These are phyloP conservation scores for Pantherophis alleghaniensis DNA, from an alignment of 2,797 vertebrate species.

Conservation along the genomic window DNA sequence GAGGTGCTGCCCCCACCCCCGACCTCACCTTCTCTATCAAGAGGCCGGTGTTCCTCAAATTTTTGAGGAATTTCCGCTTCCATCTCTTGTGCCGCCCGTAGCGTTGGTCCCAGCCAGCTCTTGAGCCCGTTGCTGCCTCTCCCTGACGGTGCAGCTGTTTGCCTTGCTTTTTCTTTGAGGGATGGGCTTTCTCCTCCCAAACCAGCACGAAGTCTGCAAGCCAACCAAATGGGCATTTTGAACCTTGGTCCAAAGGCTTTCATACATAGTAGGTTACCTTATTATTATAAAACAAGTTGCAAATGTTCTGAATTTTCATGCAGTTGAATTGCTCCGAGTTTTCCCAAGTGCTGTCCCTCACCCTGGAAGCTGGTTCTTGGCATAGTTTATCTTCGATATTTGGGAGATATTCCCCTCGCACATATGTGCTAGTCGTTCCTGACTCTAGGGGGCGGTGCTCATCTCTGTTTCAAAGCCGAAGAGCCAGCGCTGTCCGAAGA, in stretches of 20 bases:
- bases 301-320: background rate
- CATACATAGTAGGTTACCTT: background rate
- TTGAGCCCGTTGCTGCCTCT: constrained; percentile 49
- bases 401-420: too few species aligned
- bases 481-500: too few species aligned
- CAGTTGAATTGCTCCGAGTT: background rate
- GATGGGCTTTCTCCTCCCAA: constrained; percentile 72
- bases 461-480: too few species aligned
- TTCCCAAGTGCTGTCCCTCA: background rate
- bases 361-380: background rate
- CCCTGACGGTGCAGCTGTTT: constrained; percentile 36
- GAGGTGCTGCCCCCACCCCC: too few species aligned
- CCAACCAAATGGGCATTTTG: rapidly evolving
- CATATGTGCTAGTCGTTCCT: too few species aligned
- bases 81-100: constrained; percentile 61
- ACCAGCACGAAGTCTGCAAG: constrained; percentile 75
- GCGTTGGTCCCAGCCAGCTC: constrained; percentile 62
- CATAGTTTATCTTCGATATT: background rate
- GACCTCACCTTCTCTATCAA: constrained; percentile 77
- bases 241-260: background rate
- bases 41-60: constrained; percentile 70
- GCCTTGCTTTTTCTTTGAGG: constrained; percentile 61
- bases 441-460: too few species aligned
- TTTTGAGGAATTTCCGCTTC: constrained; percentile 76
- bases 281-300: too few species aligned